Conservation (phyloP, 2,113 vertebrate genomes). For the Mormyrus lacerda region DNA sequence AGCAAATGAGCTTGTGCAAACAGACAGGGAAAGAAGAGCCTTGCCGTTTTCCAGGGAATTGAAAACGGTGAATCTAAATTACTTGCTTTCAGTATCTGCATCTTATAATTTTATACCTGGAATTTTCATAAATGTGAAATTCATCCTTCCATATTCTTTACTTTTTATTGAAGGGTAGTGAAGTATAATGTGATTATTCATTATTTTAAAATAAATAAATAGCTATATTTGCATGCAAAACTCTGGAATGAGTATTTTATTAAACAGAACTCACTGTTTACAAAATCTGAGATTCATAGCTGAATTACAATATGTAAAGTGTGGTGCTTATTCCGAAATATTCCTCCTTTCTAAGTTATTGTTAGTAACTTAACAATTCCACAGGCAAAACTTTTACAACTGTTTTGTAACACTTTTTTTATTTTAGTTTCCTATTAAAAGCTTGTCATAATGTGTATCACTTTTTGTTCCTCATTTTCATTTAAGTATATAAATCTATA, state of each 20-base stretch:
- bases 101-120: background rate
- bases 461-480: background rate
- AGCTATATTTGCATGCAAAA: background rate
- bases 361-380: no score
- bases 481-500: background rate
- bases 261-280: background rate
- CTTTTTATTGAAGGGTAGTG: background rate
- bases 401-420: background rate
- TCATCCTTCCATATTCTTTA: background rate
- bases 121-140: background rate
- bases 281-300: background rate
- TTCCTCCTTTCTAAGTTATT: no score
- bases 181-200: background rate
- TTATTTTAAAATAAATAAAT: background rate
- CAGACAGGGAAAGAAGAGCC: background rate
- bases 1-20: conserved; percentile 13
- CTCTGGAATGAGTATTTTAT: background rate
- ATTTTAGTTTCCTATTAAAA: background rate
- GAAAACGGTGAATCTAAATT: background rate
- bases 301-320: background rate
- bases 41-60: conserved; percentile 1
- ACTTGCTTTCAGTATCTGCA: no score
- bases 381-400: background rate
- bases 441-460: background rate
- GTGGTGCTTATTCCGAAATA: background rate